Evolutionary conservation across 2,888 invertebrate genomes (phyloP), one percentile per base, ranked within the genome.

Genomic region (Agriopis leucophaearia): DNA sequence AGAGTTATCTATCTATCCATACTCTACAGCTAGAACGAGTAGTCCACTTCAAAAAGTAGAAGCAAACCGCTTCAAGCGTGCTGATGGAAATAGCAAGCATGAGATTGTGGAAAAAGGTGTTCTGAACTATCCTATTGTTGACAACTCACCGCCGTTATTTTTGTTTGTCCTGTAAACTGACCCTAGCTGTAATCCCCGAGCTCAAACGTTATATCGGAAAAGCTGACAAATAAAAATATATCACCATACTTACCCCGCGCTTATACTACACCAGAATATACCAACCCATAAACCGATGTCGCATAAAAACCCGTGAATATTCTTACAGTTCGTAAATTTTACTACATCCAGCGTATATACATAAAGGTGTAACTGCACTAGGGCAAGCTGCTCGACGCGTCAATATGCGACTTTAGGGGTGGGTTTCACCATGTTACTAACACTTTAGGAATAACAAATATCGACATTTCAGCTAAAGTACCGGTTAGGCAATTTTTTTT

Each of bases 261-360:
- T 73, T 78, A 48, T 10, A 64, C 76, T 66, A 68, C 63, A 64
- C 52, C 66, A 45, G 44, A 71, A 73, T 74, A 80, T 70, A 81
- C 76, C 78, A 79, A 78, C 80, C 84, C 87, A 86, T 91, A 90
- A 91, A 88, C 75, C 74, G 74, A 78, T 66, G 74, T 76, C 79
- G 72, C 86, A 85, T 92, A 92, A 92, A 91, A 91, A 90, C 78
- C 77, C 83, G 84, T 79, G 84, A 88, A 89, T 85, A 84, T 82
- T 81, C 87, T 88, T 86, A 87, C 92, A 91, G 85, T 92, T 88
- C 91, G 89, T 92, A 92, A 91, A 92, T 81, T 92, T 92, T 88
- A 92, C 81, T 86, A 80, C 84, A 70, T 82, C 83, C 83, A 75
- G 78, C 71, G 77, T 80, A 75, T 79, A 81, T 81, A 83, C 80